phyloP scores from a whole-genome alignment of 2,888 invertebrate species.

The Drosophila testacea region DNA sequence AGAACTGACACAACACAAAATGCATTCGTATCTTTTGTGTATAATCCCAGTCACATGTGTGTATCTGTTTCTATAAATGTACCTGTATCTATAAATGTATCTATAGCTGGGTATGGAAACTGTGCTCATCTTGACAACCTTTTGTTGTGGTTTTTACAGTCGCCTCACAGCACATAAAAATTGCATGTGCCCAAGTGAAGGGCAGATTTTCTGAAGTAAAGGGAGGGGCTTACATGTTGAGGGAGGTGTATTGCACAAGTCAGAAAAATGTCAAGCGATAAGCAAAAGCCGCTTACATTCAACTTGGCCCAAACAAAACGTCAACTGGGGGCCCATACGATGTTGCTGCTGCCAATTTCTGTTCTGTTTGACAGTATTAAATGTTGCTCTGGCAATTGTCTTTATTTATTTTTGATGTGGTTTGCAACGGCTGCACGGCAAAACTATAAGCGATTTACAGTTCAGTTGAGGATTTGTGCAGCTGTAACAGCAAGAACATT shows the following conservation, averaged over 20 bases:
- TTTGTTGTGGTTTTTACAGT: conserved; percentile 58
- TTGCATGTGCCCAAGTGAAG: conserved; percentile 56
- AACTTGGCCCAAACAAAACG: conserved; percentile 58
- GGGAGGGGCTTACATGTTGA: neutral
- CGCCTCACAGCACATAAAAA: conserved; percentile 52
- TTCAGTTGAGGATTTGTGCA: conserved; percentile 34
- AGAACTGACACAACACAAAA: conserved; percentile 16
- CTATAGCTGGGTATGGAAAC: conserved; percentile 14
- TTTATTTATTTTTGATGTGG: conserved; percentile 59
- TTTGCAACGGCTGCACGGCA: conserved; percentile 21
- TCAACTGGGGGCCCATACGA: conserved; percentile 28
- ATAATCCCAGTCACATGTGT: conserved; percentile 36
- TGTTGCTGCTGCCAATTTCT: neutral
- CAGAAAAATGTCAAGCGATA: conserved; percentile 69
- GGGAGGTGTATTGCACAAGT: conserved; percentile 48
- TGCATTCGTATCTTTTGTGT: conserved; percentile 13
- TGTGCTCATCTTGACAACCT: conserved; percentile 45
- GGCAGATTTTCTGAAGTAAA: conserved; percentile 18
- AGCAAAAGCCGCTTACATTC: conserved; percentile 71
- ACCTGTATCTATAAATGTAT: conserved; percentile 23
- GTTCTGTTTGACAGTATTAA: conserved; percentile 62
- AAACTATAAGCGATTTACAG: conserved; percentile 60
- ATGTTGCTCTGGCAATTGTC: conserved; percentile 58
- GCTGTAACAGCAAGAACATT: neutral
- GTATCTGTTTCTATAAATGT: conserved; percentile 16